Percentiles rank a stretch among this genome's conserved stretches.
Conservation (phyloP, 2,113 vertebrate species). For the Petaurus breviceps region DNA sequence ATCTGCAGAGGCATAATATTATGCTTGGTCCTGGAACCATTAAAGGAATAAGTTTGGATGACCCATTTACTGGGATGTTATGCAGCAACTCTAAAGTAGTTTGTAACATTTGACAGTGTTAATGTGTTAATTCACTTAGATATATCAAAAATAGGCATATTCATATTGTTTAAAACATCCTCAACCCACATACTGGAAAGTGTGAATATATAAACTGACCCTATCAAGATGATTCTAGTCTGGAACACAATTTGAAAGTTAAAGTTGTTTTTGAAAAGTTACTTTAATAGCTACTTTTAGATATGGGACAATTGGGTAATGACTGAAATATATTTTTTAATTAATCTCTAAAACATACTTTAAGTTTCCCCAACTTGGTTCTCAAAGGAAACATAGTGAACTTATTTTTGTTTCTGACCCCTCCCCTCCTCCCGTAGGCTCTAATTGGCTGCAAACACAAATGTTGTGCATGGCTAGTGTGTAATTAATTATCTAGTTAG, state of each 20-base stretch:
- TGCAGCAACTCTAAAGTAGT: not conserved
- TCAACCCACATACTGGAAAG: not conserved
- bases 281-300: slow-evolving; percentile 71
- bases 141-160: not conserved
- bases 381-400: slow-evolving; percentile 56
- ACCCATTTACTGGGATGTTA: slow-evolving; percentile 39
- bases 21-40: slow-evolving; percentile 48
- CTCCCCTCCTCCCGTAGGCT: slow-evolving; percentile 37
- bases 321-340: slow-evolving; percentile 65
- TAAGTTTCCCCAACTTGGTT: slow-evolving; percentile 61
- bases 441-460: slow-evolving; percentile 64
- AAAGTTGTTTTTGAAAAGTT: slow-evolving; percentile 71
- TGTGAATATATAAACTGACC: slow-evolving; percentile 45
- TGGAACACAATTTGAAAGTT: not conserved
- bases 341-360: slow-evolving; percentile 62
- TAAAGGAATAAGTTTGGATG: slow-evolving; percentile 53
- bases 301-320: slow-evolving; percentile 61
- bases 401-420: slow-evolving; percentile 37
- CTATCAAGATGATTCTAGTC: slow-evolving; percentile 65
- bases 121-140: not conserved
- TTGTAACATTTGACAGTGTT: not conserved
- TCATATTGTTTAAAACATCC: slow-evolving; percentile 40
- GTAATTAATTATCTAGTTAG: slow-evolving; percentile 67
- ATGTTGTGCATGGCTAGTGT: slow-evolving; percentile 54
- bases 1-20: slow-evolving; percentile 52